Percentiles rank a stretch among this genome's conserved stretches.
phyloP scores from a whole-genome alignment of 2,888 invertebrate species.

The Tenthredo livida region DNA sequence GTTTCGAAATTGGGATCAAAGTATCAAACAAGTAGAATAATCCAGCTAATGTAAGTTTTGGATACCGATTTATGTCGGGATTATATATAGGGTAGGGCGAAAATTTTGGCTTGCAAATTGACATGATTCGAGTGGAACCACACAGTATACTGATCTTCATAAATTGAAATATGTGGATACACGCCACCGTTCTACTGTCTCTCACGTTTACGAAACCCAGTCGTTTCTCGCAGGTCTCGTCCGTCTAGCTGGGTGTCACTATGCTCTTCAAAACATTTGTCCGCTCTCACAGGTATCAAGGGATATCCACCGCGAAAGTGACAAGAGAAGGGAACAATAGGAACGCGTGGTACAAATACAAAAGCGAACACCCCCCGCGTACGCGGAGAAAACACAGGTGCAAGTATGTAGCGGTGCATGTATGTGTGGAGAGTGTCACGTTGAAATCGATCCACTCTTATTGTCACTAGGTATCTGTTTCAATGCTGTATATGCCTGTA shows the following conservation, averaged over 20 bases:
- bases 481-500: background rate
- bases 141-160: background rate
- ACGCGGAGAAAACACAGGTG: background rate
- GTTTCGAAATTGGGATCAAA: background rate
- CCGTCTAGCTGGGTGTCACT: conserved; percentile 31
- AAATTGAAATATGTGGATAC: background rate
- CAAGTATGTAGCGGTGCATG: background rate
- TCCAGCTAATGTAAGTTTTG: background rate
- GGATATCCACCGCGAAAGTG: conserved; percentile 60
- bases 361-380: background rate
- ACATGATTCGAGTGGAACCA: background rate
- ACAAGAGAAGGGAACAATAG: conserved; percentile 70
- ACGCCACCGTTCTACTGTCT: background rate
- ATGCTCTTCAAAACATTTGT: conserved; percentile 54
- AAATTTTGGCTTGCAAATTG: background rate
- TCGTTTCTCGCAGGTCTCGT: conserved; percentile 11
- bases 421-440: background rate
- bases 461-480: background rate
- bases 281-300: conserved; percentile 56
- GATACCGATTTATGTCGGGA: too few relatives aligned
- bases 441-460: conserved; percentile 32
- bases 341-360: conserved; percentile 52
- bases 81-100: background rate
- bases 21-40: background rate
- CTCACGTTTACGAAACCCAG: conserved; percentile 7